Base-by-base conservation (phyloP, 2,888 invertebrate species). In the Meteorus cinctellus region DNA sequence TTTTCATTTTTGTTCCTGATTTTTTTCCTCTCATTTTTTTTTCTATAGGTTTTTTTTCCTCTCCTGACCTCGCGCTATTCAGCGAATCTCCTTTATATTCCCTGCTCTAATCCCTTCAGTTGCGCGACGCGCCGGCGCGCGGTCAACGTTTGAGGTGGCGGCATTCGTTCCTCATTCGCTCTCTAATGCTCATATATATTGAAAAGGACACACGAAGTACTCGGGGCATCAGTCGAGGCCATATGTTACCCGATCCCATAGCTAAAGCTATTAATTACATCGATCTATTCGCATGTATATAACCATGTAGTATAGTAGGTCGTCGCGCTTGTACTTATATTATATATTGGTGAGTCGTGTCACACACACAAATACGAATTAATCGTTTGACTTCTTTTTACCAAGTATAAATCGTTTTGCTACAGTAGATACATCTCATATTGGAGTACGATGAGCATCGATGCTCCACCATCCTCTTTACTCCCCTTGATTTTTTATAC, bases 231-330 rank as follows among this genome's bases (percentile, higher is more conserved):
- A 76, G 82, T 84, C 82, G 83, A 79, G 79, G 82, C 87, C 88
- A 88, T 88, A 88, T 88, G 88, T 88, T 88, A 86, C 86, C 84
- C 86, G 86, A 88, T 88, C 85, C 86, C 82, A 75, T 74, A 71
- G 74, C 81, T 83, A 80, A 81, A 85, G 87, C 88, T 88, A 88
- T 88, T 88, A 88, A 88, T 88, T 88, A 88, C 87, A 88, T 88
- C 87, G 87, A 88, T 88, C 86, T 86, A 75, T 75, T 31, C 68
- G 36, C 51, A 65, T 55, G 65, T 36, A 29, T 62, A 86, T 86
- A 86, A 55, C 19, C 84, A 77, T 81, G 36, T 81, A 80, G 63
- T 66, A 78, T 76, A 29, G 45, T 71, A 27, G 36, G 63, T 41
- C 34, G 31, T 41, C 31, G 63, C 51, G 65, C 48, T 63, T 65